Evolutionary conservation across 2,113 vertebrate genomes (phyloP), one percentile per base, ranked within the genome.

Genomic region (Scomber scombrus): DNA sequence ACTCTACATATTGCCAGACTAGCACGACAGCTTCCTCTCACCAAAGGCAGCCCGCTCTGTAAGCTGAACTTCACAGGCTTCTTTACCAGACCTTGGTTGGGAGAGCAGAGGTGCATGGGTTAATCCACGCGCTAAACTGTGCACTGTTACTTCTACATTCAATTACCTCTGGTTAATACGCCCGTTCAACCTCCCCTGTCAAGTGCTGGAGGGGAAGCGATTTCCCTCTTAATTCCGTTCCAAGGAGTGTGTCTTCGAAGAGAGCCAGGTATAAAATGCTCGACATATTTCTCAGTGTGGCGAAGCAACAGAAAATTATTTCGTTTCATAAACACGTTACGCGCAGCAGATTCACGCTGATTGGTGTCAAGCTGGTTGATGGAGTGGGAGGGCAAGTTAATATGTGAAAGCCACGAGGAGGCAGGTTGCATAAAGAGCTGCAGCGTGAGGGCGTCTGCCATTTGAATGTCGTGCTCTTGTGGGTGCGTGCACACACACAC

Each of bases 141-240:
- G 80, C 82, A 56, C 87, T 61, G 75, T 68, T 71, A 82, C 86
- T 69, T 89, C 85, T 88, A 88, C 89, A 91, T 93, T 93, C 90
- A 91, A 93, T 92, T 93, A 93, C 81, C 75, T 81, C 79, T 80
- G 89, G 75, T 90, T 91, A 93, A 92, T 89, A 92, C 26, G 10
- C 49, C 81, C 51, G 50, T 23, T 88, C 85, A 87, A 85, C 91
- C 90, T 86, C 81, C 74, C 75, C 86, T 72, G 86, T 86, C 88
- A 71, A 26, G 63, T 7, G 72, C 45, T 1, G 52, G 10, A 70
- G 80, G 80, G 80, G 84, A 87, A 85, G 71, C 73, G 68, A 79
- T 81, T 86, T 88, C 73, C 81, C 55, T 87, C 78, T 76, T 86
- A 85, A 91, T 86, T 91, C 87, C 55, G 19, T 78, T 81, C 50